Conservation (phyloP, 2,888 invertebrate species). For the Chrysina gloriosa region DNA sequence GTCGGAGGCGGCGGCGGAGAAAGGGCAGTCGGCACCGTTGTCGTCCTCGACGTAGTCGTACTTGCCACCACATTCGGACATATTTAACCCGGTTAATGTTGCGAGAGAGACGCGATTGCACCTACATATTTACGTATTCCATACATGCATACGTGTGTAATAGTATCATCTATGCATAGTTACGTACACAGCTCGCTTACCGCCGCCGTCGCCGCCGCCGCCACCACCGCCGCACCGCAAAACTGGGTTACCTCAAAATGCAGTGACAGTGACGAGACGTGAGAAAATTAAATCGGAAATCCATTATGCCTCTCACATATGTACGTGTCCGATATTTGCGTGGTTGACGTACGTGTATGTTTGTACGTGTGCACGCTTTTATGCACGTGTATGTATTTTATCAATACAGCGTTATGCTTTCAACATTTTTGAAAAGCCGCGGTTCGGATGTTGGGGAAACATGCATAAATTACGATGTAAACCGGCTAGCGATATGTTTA, state of each 20-base stretch:
- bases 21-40: not conserved
- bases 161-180: not conserved
- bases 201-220: not conserved
- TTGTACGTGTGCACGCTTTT: no score
- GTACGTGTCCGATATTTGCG: no score
- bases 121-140: slow-evolving; percentile 26
- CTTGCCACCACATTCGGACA: not conserved
- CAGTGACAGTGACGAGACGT: slow-evolving; percentile 19
- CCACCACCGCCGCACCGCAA: not conserved
- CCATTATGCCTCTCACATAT: not conserved
- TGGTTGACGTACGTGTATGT: no score
- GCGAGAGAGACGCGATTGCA: not conserved
- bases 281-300: slow-evolving; percentile 18
- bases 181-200: not conserved
- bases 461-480: no score
- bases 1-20: not conserved
- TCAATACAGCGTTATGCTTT: no score
- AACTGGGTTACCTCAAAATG: slow-evolving; percentile 20
- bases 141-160: slow-evolving; percentile 3
- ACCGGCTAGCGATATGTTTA: no score
- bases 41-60: no score
- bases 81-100: slow-evolving; percentile 19
- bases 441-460: no score
- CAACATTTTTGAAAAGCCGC: no score
- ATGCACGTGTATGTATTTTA: no score